phyloP scores from a whole-genome alignment of 2,888 invertebrate genomes.

The Hypolimnas misippus region DNA sequence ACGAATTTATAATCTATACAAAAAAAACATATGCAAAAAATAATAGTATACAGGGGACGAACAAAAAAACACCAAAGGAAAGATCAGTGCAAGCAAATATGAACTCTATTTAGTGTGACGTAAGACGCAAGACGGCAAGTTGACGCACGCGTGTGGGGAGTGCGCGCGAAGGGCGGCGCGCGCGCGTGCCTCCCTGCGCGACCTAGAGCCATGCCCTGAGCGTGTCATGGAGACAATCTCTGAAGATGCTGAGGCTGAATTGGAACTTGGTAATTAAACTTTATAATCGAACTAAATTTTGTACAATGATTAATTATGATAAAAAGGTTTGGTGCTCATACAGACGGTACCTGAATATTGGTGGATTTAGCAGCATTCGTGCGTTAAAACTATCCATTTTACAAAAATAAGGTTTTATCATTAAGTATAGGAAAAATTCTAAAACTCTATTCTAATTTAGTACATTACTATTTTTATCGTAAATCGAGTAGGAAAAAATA shows the following conservation, averaged over 20 bases:
- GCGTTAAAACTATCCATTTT: no score
- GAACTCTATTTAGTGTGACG: slow-evolving; percentile 30
- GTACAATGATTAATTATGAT: no score
- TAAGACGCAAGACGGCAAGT: slow-evolving; percentile 49
- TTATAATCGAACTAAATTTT: no score
- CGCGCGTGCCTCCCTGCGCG: slow-evolving; percentile 69
- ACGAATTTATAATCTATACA: neutral
- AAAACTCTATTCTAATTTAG: no score
- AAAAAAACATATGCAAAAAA: neutral
- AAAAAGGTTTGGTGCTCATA: no score
- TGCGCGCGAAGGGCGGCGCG: slow-evolving; percentile 72
- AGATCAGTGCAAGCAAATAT: slow-evolving; percentile 20
- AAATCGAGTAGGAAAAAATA: no score
- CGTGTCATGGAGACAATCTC: slow-evolving; percentile 87
- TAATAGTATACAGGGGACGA: slow-evolving; percentile 14
- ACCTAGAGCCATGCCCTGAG: slow-evolving; percentile 68
- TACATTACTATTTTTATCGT: no score
- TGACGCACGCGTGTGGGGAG: slow-evolving; percentile 64
- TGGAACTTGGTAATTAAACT: slow-evolving; percentile 87
- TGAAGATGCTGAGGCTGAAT: slow-evolving; percentile 87
- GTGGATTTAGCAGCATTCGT: no score
- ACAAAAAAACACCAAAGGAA: slow-evolving; percentile 8
- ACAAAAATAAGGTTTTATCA: no score
- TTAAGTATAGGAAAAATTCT: no score
- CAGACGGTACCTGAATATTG: no score